Evolutionary conservation across 2,797 vertebrate genomes (phyloP).

Genomic region (Fistularia commersonii): DNA sequence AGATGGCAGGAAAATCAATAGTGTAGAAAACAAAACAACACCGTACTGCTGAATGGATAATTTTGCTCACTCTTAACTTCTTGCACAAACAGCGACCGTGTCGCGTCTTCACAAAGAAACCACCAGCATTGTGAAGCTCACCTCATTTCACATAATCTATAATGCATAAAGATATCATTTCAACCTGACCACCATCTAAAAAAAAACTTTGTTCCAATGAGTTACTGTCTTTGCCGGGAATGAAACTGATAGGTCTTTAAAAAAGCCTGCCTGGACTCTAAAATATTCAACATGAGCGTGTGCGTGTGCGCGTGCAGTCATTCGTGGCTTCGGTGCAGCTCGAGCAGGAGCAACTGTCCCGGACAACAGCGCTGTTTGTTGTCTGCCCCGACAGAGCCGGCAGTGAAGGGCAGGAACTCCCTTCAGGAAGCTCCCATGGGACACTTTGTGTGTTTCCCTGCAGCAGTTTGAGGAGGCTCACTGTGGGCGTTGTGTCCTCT

Average conservation of each 20-base stretch:
- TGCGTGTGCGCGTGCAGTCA: conserved; percentile 13
- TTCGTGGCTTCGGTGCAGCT: conserved; percentile 11
- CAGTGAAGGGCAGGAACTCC: conserved; percentile 33
- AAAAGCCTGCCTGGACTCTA: conserved; percentile 63
- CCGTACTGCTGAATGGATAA: no score
- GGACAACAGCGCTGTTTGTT: conserved; percentile 49
- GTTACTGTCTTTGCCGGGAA: conserved; percentile 52
- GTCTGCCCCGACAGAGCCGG: conserved; percentile 44
- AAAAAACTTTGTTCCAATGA: conserved; percentile 42
- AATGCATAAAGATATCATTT: conserved; percentile 59
- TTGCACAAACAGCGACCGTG: background rate
- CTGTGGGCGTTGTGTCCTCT: conserved; percentile 9
- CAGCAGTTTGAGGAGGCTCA: conserved; percentile 12
- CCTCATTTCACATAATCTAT: conserved; percentile 62
- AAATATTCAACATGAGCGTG: conserved; percentile 66
- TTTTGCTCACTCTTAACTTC: background rate
- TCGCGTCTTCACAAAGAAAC: conserved; percentile 15
- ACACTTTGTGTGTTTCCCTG: conserved; percentile 21
- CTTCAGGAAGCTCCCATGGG: conserved; percentile 42
- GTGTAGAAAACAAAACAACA: no score
- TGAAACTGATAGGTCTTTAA: conserved; percentile 65
- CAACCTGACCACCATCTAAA: conserved; percentile 42
- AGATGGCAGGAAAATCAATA: no score
- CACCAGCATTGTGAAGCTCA: conserved; percentile 30
- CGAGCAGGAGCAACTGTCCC: conserved; percentile 31